A percentile compares a stretch with the other conserved stretches of the same genome.
These are phyloP conservation scores for Hyalella azteca DNA, from an alignment of 2,888 invertebrate species.

Conservation along the genomic window DNA sequence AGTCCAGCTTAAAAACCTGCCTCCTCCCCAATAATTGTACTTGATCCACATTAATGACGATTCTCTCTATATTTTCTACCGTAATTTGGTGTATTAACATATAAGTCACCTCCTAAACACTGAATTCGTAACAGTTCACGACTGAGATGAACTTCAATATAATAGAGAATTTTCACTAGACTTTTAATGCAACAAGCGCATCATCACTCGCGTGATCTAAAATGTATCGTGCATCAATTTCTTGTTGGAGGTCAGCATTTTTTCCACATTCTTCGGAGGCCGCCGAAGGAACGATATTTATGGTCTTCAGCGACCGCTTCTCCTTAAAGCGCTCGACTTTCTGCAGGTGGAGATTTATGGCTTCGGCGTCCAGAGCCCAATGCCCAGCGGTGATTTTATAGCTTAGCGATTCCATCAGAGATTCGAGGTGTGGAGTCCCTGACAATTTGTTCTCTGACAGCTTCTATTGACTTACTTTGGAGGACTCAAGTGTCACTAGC, in stretches of 20 bases:
- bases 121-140: no score
- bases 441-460: not conserved
- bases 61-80: no score
- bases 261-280: not conserved
- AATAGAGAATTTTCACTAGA: no score
- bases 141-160: no score
- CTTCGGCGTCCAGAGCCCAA: not conserved
- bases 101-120: no score
- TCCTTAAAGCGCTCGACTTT: not conserved
- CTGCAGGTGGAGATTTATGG: not conserved
- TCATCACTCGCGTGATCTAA: not conserved
- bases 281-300: not conserved
- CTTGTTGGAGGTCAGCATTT: not conserved
- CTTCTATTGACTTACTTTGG: no score
- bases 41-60: no score
- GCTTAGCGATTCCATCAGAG: constrained; percentile 5
- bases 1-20: no score
- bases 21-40: no score
- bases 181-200: no score
- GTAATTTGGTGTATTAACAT: no score
- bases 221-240: not conserved
- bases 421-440: not conserved
- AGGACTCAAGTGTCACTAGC: no score
- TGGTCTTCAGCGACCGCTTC: not conserved
- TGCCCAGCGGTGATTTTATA: not conserved